phyloP scores from a whole-genome alignment of 1,140 invertebrate species.

The Euborellia annulipes region DNA sequence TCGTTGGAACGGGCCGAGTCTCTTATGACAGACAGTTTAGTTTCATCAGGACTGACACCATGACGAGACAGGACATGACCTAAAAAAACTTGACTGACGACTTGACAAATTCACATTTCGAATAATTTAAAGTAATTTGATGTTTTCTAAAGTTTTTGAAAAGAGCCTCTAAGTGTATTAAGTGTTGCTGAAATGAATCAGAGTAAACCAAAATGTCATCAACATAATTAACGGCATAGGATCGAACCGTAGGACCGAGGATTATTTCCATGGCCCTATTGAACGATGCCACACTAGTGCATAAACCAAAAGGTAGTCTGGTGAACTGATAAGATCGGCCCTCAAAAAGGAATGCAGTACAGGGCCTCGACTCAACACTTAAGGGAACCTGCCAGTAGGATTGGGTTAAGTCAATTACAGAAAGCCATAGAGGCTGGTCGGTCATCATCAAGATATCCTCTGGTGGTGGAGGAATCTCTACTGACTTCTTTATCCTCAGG shows the following conservation, averaged over 20 bases:
- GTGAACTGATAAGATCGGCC: neutral
- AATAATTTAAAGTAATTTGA: conserved; percentile 21
- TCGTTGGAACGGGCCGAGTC: conserved; percentile 18
- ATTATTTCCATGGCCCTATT: neutral
- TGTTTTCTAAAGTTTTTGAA: no score
- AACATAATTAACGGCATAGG: neutral
- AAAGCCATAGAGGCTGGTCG: neutral
- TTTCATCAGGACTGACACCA: conserved; percentile 21
- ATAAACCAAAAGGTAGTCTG: neutral
- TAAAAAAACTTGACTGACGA: conserved; percentile 23
- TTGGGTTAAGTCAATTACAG: neutral
- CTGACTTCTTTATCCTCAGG: neutral
- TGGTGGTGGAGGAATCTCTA: neutral
- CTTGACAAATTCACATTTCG: conserved; percentile 22
- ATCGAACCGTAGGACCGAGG: neutral
- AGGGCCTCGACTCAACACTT: neutral
- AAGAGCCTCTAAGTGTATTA: neutral
- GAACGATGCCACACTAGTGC: neutral
- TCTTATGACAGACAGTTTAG: conserved; percentile 23
- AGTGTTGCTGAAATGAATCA: neutral
- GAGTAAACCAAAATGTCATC: neutral
- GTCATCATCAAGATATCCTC: neutral
- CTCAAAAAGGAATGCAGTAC: neutral
- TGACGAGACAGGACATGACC: conserved; percentile 23
- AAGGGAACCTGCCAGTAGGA: neutral